Evolutionary conservation across 1,140 invertebrate species (phyloP), one percentile per base, ranked within the genome.

Genomic region (Sinonovacula constricta): DNA sequence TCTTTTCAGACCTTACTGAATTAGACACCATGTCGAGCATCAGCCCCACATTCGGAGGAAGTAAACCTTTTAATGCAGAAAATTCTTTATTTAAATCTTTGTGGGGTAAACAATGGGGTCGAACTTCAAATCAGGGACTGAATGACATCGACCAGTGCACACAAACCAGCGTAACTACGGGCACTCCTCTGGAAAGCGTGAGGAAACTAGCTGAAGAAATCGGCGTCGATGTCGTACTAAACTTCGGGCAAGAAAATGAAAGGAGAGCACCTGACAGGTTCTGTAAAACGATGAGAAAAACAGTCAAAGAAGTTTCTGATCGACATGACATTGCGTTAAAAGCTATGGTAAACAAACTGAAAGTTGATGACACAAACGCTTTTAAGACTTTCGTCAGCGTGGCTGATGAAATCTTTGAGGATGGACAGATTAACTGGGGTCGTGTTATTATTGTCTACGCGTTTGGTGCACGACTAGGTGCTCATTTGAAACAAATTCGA

Each of bases 381-480:
- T 93, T 93, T 81, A 88, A 92, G 57, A 92, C 92, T 51, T 93
- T 94, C 84, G 91, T 91, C 34, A 91, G 90, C 57, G 92, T 93
- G 31, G 93, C 93, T n/a, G 92, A 94, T 85, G 93, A 93, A 87
- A 88, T 94, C 14, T 94, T 94, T 85, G 89, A 90, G 77, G 90
- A 93, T 82, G 85, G 86, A 63, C 85, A 89, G 66, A 91, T 93
- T 57, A 93, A 93, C 72, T 94, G 93, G 93, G 93, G 93, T 7
- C 91, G 93, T 80, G 92, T 94, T 57, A 91, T 94, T n/a, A 93
- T 93, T 75, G 89, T 94, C 2, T 94, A 93, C 82, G 93, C 93
- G 12, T 94, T 94, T 85, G 93, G 92, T 86, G 92, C 92, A 33
- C 91, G 93, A 69, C 83, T 94, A 14, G 92, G 92, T 0, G 85